Evolutionary conservation across 2,888 invertebrate species (phyloP).

Genomic region (Crocallis elinguaria): DNA sequence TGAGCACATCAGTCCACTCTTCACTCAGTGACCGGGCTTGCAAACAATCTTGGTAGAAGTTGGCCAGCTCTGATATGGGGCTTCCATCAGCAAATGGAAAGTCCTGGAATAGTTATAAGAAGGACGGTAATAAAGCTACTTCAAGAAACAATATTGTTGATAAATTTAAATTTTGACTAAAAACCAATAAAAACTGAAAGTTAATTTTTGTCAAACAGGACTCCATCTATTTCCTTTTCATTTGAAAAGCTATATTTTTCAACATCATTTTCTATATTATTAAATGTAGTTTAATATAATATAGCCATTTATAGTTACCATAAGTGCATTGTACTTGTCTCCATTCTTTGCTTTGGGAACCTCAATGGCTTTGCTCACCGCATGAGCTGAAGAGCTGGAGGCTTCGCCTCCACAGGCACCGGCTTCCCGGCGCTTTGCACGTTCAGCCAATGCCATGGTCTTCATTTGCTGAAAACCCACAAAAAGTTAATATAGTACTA

Average conservation of each 20-base stretch:
- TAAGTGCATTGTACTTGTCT: conserved; percentile 63
- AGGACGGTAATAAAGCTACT: no score
- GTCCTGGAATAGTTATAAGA: conserved; percentile 86
- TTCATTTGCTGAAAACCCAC: conserved; percentile 64
- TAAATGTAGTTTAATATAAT: not conserved
- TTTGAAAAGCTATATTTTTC: no score
- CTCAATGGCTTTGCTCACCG: conserved; percentile 66
- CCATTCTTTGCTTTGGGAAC: conserved; percentile 60
- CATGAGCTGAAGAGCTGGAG: conserved; percentile 46
- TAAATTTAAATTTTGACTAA: no score
- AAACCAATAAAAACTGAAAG: no score
- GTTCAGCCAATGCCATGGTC: conserved; percentile 38
- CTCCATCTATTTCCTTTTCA: no score
- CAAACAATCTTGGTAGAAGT: conserved; percentile 92
- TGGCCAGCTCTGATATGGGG: conserved; percentile 89
- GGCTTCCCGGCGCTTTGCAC: conserved; percentile 30
- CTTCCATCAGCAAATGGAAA: conserved; percentile 91
- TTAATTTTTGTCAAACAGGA: no score
- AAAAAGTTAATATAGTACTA: no score
- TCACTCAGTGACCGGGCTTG: conserved; percentile 82
- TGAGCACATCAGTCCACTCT: conserved; percentile 59
- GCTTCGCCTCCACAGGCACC: conserved; percentile 22
- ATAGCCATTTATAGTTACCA: conserved; percentile 52
- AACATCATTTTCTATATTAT: no score
- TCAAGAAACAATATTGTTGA: no score